Base-by-base conservation (phyloP, 2,888 invertebrate genomes). In the Cosmorhoe ocellata region DNA sequence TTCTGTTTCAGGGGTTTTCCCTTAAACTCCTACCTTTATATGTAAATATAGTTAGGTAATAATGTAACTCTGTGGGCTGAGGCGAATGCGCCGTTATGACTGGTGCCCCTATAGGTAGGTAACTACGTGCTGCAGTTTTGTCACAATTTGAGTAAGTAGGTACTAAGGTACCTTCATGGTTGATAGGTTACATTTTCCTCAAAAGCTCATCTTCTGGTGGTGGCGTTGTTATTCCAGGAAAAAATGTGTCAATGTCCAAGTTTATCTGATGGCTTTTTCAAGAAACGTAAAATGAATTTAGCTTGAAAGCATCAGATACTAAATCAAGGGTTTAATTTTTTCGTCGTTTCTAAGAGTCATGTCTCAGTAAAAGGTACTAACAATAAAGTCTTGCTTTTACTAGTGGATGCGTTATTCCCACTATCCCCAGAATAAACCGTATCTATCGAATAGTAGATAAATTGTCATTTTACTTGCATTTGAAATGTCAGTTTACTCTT, bases 121-220 rank as follows among this genome's bases (percentile, higher is more conserved):
- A 18, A n/a, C n/a, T n/a, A n/a, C 3, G 31, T 24, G n/a, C 22
- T 32, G 32, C 9, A 28, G 18, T 39, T 46, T 46, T 14, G 32
- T 33, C 46, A 46, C 18, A 22, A 18, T 31, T 40, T 24, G 40
- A 11, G 8, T 8, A 46, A 26, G 28, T 36, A 18, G n/a, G n/a
- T n/a, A n/a, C n/a, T n/a, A n/a, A n/a, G n/a, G n/a, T n/a, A n/a
- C n/a, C n/a, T n/a, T n/a, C n/a, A n/a, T 32, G 10, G 24, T 33
- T 14, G 11, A 33, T 18, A 24, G 8, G 14, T 38, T 26, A 33
- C n/a, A 39, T 38, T 52, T 52, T 52, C 52, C 55, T 48, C 27
- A 37, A 50, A 58, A 56, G 41, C 34, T 45, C 32, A 3, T 11
- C n/a, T 53, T 51, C 45, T 14, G n/a, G 24, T 24, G 24, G 24